Conservation (phyloP, 2,888 invertebrate species). For the Scaptomyza flava region DNA sequence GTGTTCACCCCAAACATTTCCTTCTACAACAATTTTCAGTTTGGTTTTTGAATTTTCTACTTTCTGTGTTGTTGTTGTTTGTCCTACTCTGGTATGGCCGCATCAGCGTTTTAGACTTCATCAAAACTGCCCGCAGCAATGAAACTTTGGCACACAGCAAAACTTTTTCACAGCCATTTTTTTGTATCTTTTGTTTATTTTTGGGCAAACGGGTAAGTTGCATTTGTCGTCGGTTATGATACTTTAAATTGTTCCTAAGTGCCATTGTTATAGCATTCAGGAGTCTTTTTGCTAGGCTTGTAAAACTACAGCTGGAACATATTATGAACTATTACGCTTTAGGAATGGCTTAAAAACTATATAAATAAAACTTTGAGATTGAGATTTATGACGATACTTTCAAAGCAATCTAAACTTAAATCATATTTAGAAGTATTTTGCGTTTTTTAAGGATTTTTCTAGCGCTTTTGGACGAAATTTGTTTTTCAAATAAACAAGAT, state of each 20-base stretch:
- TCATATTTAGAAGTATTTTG: too few relatives aligned
- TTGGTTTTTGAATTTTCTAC: too few relatives aligned
- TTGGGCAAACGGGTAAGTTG: slow-evolving; percentile 5
- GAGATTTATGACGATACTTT: too few relatives aligned
- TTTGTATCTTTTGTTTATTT: not conserved
- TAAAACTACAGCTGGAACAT: not conserved
- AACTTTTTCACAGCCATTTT: slow-evolving; percentile 1
- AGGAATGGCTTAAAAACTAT: not conserved
- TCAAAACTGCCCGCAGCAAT: slow-evolving; percentile 48
- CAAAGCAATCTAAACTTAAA: too few relatives aligned
- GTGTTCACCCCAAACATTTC: slow-evolving; percentile 10
- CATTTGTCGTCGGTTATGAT: not conserved
- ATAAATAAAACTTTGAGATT: too few relatives aligned
- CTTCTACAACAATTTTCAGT: not conserved
- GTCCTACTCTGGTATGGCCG: not conserved
- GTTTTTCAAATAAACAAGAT: too few relatives aligned
- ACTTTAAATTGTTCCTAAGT: slow-evolving; percentile 1
- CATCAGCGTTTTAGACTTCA: slow-evolving; percentile 27
- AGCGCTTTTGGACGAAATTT: too few relatives aligned
- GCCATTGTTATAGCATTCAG: not conserved
- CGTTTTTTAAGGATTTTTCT: too few relatives aligned
- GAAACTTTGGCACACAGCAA: slow-evolving; percentile 43
- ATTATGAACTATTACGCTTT: not conserved
- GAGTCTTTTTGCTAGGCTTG: not conserved
- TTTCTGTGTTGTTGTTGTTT: not conserved